Conservation (phyloP, 2,113 vertebrate species). For the Ciconia maguari region DNA sequence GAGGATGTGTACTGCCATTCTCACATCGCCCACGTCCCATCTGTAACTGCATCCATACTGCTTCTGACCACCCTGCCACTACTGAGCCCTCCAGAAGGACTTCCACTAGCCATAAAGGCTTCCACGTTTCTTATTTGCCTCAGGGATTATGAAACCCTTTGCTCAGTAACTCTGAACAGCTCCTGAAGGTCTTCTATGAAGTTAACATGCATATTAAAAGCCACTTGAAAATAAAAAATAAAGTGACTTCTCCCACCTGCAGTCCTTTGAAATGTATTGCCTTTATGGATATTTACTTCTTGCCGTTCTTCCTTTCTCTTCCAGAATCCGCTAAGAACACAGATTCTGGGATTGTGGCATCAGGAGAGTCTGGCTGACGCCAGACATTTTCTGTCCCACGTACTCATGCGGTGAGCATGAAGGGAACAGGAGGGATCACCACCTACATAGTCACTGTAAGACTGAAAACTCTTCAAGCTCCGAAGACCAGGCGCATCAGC, state of each 20-base stretch:
- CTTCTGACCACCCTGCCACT: neutral
- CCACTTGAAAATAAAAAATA: neutral
- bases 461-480: neutral
- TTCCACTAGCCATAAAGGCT: neutral
- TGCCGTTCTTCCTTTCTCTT: neutral
- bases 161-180: neutral
- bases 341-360: neutral
- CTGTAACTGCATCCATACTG: neutral
- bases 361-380: neutral
- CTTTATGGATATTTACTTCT: neutral
- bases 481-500: neutral
- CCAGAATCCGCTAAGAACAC: neutral
- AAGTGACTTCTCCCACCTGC: neutral
- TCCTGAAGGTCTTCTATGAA: neutral
- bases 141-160: neutral
- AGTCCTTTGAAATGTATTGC: neutral
- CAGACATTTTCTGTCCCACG: neutral
- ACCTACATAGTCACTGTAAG: neutral
- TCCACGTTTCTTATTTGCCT: neutral
- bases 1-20: neutral
- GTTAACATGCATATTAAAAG: neutral
- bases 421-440: neutral
- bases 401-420: neutral
- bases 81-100: neutral
- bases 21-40: fast-evolving